A percentile compares a stretch with the other conserved stretches of the same genome.
These are phyloP conservation scores for Cactoblastis cactorum DNA, from an alignment of 2,888 invertebrate genomes.

Conservation along the genomic window DNA sequence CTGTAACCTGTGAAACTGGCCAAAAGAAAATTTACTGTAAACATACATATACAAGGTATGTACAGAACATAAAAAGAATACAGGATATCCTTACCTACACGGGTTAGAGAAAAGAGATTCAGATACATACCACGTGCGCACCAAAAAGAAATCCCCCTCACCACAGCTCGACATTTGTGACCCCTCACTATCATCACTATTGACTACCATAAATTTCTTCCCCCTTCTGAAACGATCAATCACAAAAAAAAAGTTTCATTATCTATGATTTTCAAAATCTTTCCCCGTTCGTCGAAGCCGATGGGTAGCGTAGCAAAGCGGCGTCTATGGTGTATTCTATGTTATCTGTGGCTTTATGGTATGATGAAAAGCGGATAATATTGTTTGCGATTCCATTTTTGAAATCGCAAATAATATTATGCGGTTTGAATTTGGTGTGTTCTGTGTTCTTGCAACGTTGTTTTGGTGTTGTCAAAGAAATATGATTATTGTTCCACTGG, in stretches of 20 bases:
- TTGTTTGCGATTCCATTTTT: constrained; percentile 21
- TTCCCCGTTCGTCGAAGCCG: constrained; percentile 15
- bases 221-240: constrained; percentile 65
- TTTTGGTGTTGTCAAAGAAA: too few species aligned
- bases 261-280: constrained; percentile 15
- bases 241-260: constrained; percentile 37
- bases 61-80: neutral
- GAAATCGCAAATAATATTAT: constrained; percentile 18
- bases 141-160: constrained; percentile 61
- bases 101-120: constrained; percentile 19
- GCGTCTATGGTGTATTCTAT: constrained; percentile 12
- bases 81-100: constrained; percentile 2
- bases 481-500: too few species aligned
- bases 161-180: constrained; percentile 51
- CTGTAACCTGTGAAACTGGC: too few species aligned
- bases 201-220: constrained; percentile 60
- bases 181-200: constrained; percentile 56
- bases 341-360: constrained; percentile 15
- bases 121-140: constrained; percentile 66
- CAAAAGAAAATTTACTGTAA: constrained; percentile 11
- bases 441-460: neutral
- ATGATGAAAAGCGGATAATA: constrained; percentile 9
- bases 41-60: neutral
- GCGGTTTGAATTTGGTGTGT: neutral
- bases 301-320: constrained; percentile 28